Evolutionary conservation across 2,888 invertebrate genomes (phyloP).

Genomic region (Alloscopus bannaensis): DNA sequence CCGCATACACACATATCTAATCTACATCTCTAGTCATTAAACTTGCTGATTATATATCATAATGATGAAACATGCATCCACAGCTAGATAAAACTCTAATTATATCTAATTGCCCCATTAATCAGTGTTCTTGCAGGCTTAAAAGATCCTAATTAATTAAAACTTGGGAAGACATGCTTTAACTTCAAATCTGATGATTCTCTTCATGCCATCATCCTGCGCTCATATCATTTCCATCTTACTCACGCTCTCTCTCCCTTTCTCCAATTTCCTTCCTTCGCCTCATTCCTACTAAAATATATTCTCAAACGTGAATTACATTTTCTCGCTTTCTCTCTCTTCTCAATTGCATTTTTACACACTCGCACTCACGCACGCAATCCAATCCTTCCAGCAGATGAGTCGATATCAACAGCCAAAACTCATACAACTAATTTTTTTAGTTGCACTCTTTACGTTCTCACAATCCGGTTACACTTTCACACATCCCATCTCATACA

Average conservation of each 20-base stretch:
- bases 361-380: slow-evolving; percentile 18
- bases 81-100: slow-evolving; percentile 49
- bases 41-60: too few relatives aligned
- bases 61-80: background rate
- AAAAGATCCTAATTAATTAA: slow-evolving; percentile 56
- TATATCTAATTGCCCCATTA: slow-evolving; percentile 59
- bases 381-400: slow-evolving; percentile 46
- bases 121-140: slow-evolving; percentile 49
- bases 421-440: too few relatives aligned
- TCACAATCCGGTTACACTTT: too few relatives aligned
- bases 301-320: background rate
- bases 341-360: background rate
- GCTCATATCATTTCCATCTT: too few relatives aligned
- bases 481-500: too few relatives aligned
- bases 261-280: slow-evolving; percentile 1
- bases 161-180: slow-evolving; percentile 60
- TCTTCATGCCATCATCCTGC: too few relatives aligned
- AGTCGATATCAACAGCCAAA: slow-evolving; percentile 47
- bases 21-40: background rate
- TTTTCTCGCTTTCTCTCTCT: slow-evolving; percentile 12
- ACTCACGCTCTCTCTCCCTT: slow-evolving; percentile 5
- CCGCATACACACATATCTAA: too few relatives aligned
- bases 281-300: background rate
- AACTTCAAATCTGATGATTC: slow-evolving; percentile 55
- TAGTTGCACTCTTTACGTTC: too few relatives aligned